Base-by-base conservation (phyloP, 2,888 invertebrate species). In the Glaucopsyche alexis region DNA sequence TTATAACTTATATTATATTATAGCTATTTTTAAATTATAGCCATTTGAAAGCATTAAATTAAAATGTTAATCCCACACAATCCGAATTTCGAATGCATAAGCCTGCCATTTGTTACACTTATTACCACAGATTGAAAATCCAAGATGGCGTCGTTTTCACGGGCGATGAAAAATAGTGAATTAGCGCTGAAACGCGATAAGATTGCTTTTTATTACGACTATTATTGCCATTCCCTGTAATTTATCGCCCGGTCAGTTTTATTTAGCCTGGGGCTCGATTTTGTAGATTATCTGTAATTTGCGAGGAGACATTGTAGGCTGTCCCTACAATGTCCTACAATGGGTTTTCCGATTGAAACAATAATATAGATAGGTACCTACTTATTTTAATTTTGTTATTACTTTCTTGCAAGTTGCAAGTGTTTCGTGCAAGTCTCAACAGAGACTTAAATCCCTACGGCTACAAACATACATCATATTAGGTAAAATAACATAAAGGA, bases 161-260 rank as follows among this genome's bases (percentile, higher is more conserved):
- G 72, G 42, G 64, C 72, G 40, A 76, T 72, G 75, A 77, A 75
- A 78, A 79, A 77, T 74, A 75, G 75, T 76, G 76, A 79, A 79
- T 77, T 77, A 79, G 74, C 73, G 74, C 71, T 70, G 72, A 76
- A 75, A 76, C 72, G 72, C 74, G 75, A 74, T 77, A 79, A 78
- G 78, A 78, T 80, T 77, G 76, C 78, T 77, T 79, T 80, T 78
- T 80, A 80, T 80, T 78, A 77, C 75, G 65, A 77, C 75, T 76
- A 78, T 78, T 80, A 80, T 77, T 78, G 77, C 74, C 77, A 72
- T 76, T 74, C 76, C 73, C 73, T 77, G 75, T 79, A 80, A 78
- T 80, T 78, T 80, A 80, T 76, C 66, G 77, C 49, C 47, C 73
- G 77, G 77, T 73, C 77, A 78, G 76, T 75, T 77, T 77, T 75